Percentiles rank a stretch among this genome's conserved stretches.
phyloP scores from a whole-genome alignment of 2,888 invertebrate species.

The Drosophila limbata region DNA sequence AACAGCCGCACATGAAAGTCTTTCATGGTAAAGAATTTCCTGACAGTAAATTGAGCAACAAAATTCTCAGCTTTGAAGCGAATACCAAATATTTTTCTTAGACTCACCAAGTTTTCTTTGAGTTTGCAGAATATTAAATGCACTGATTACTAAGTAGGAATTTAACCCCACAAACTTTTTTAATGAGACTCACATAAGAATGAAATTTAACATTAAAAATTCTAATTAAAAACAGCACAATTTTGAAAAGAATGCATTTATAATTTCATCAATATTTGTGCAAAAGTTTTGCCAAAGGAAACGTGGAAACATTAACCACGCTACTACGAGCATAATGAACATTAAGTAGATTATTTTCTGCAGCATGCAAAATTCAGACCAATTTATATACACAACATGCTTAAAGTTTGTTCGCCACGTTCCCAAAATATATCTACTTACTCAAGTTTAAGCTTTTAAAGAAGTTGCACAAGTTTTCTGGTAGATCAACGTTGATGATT shows the following conservation, averaged over 20 bases:
- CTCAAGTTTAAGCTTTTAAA: slow-evolving; percentile 30
- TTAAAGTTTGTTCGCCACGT: not conserved
- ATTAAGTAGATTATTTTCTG: not conserved
- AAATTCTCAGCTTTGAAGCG: not conserved
- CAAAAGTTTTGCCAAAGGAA: not conserved
- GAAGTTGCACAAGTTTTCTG: slow-evolving; percentile 21
- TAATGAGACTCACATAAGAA: not conserved
- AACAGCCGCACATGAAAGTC: too few relatives aligned
- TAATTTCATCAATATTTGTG: not conserved
- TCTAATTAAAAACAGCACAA: not conserved
- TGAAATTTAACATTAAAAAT: not conserved
- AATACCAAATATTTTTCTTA: not conserved
- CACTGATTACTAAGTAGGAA: not conserved
- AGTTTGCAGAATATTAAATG: not conserved
- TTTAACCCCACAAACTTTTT: not conserved
- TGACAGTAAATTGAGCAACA: not conserved
- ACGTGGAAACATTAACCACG: not conserved
- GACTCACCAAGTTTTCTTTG: not conserved
- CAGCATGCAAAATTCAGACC: not conserved
- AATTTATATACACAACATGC: not conserved
- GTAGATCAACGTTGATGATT: slow-evolving; percentile 13
- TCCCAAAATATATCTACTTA: slow-evolving; percentile 5
- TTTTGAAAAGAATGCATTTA: too few relatives aligned
- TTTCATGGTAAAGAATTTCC: too few relatives aligned
- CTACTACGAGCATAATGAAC: not conserved